These are phyloP conservation scores for Lophotis ruficrista DNA, from an alignment of 2,113 vertebrate genomes.

Conservation along the genomic window DNA sequence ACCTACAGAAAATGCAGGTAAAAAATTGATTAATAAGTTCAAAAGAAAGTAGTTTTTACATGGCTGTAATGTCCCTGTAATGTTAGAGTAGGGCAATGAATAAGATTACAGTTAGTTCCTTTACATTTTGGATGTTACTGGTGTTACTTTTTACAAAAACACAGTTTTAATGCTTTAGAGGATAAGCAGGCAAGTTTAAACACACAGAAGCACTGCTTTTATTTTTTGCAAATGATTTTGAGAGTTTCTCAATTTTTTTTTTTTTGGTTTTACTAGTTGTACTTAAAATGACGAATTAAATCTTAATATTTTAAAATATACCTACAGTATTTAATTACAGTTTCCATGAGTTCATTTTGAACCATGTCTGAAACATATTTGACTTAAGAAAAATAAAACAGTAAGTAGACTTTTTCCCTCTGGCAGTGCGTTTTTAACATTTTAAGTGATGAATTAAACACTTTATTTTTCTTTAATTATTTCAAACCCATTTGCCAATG, in stretches of 20 bases:
- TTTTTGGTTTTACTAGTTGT: background rate
- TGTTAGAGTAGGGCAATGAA: background rate
- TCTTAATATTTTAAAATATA: background rate
- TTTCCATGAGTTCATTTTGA: background rate
- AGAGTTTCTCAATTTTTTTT: background rate
- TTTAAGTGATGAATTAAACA: slow-evolving; percentile 7
- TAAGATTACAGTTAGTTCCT: background rate
- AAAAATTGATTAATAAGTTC: background rate
- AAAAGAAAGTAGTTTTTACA: background rate
- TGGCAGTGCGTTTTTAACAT: background rate
- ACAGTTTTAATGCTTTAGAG: background rate
- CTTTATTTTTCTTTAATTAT: slow-evolving; percentile 28
- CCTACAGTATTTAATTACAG: background rate
- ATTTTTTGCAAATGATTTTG: background rate
- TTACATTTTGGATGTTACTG: background rate
- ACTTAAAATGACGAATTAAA: background rate
- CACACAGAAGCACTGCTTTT: background rate
- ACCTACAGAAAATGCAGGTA: background rate
- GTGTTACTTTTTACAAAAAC: background rate
- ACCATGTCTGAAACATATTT: background rate
- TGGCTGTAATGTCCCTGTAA: background rate
- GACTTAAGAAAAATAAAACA: background rate
- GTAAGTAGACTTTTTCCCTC: background rate
- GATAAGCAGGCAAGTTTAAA: background rate
- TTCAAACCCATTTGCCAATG: background rate